Percentiles rank a stretch among this genome's conserved stretches.
These are phyloP conservation scores for Sorex araneus DNA, from an alignment of 2,113 vertebrate species.

Conservation along the genomic window DNA sequence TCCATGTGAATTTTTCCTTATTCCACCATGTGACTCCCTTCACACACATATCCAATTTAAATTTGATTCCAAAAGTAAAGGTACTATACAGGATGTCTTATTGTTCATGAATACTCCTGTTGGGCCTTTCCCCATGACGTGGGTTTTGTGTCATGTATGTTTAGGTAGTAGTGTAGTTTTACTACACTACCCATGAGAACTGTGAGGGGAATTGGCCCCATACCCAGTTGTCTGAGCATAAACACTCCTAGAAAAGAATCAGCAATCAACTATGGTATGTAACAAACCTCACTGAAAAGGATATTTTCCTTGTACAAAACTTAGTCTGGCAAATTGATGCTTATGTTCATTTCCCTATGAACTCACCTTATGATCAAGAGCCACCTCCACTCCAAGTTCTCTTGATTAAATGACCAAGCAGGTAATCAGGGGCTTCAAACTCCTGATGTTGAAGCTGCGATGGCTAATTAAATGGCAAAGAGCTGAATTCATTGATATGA, in stretches of 20 bases:
- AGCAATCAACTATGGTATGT: background rate
- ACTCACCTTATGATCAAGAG: slow-evolving; percentile 17
- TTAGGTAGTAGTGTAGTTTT: background rate
- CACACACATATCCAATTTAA: too few species aligned
- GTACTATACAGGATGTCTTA: background rate
- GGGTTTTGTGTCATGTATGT: background rate
- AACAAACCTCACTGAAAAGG: slow-evolving; percentile 8
- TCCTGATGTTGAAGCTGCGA: slow-evolving; percentile 36
- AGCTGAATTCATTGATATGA: slow-evolving; percentile 48
- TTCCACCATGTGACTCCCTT: background rate
- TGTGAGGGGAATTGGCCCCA: background rate
- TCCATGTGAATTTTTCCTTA: background rate
- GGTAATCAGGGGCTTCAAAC: slow-evolving; percentile 64
- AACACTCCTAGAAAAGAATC: slow-evolving; percentile 2
- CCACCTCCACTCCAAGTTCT: slow-evolving; percentile 48
- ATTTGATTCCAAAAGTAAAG: slow-evolving; percentile 7
- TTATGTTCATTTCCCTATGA: slow-evolving; percentile 33
- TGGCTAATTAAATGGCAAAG: slow-evolving; percentile 70
- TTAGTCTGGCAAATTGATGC: slow-evolving; percentile 18
- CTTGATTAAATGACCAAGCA: slow-evolving; percentile 71
- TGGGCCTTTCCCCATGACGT: too few species aligned
- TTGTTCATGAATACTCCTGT: too few species aligned
- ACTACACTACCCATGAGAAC: background rate
- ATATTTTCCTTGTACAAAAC: slow-evolving; percentile 50
- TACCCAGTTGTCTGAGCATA: background rate